Conservation (phyloP, 1,140 invertebrate species). For the Forficula auricularia region DNA sequence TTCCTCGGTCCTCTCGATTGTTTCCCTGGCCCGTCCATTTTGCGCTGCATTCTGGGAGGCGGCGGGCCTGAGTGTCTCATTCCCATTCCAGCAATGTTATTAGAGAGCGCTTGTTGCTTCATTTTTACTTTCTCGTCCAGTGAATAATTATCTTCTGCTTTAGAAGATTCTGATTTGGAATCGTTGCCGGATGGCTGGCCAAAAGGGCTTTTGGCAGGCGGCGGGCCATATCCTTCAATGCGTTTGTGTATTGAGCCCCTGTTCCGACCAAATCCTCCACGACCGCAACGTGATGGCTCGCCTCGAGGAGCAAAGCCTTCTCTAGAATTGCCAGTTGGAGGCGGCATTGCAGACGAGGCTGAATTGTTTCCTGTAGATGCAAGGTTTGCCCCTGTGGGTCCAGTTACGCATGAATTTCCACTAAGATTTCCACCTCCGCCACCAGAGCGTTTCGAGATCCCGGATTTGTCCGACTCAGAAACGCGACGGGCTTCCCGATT, state of each 20-base stretch:
- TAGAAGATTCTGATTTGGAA: too few species aligned
- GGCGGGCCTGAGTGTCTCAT: conserved; percentile 2
- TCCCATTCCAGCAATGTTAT: conserved; percentile 35
- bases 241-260: conserved; percentile 32
- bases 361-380: too few species aligned
- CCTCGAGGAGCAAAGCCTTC: conserved; percentile 50
- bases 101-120: conserved; percentile 45
- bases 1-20: conserved; percentile 6
- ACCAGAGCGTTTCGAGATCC: conserved; percentile 13
- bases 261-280: conserved; percentile 20
- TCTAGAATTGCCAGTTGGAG: conserved; percentile 22
- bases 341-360: too few species aligned
- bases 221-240: conserved; percentile 53
- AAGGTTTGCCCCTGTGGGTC: conserved; percentile 14
- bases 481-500: conserved; percentile 24
- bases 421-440: conserved; percentile 10
- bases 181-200: conserved; percentile 19
- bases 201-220: conserved; percentile 57
- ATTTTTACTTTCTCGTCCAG: conserved; percentile 46
- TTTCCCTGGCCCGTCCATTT: too few species aligned
- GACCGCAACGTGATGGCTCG: conserved; percentile 22
- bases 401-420: too few species aligned
- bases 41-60: conserved; percentile 1
- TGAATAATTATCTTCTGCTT: conserved; percentile 25
- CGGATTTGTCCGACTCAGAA: conserved; percentile 10